Percentiles rank a stretch among this genome's conserved stretches.
Evolutionary conservation across 2,888 invertebrate genomes (phyloP).

Genomic region (Apodemia zela): DNA sequence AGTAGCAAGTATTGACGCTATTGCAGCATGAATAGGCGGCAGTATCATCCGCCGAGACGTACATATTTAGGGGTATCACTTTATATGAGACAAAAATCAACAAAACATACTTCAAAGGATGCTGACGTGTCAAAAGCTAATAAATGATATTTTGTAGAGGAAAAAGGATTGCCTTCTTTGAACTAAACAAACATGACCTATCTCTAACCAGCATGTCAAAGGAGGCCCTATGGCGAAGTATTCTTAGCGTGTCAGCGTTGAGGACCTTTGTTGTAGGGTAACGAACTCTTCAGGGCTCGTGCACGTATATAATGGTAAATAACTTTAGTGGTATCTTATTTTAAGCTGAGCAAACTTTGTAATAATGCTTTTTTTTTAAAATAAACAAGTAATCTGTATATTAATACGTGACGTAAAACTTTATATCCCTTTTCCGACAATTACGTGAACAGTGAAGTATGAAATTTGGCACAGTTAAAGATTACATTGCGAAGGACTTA

Average conservation of each 20-base stretch:
- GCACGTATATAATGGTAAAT: constrained; percentile 18
- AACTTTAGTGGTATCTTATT: background rate
- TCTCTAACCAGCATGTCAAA: constrained; percentile 28
- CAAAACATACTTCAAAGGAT: background rate
- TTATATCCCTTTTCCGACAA: too few relatives aligned
- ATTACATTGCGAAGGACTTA: too few relatives aligned
- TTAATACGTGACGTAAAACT: too few relatives aligned
- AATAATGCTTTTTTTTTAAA: too few relatives aligned
- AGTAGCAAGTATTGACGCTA: too few relatives aligned
- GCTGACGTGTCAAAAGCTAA: constrained; percentile 8
- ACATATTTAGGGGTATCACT: too few relatives aligned
- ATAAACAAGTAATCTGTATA: too few relatives aligned
- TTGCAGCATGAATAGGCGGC: too few relatives aligned
- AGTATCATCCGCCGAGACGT: too few relatives aligned
- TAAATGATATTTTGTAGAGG: constrained; percentile 10
- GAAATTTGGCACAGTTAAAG: too few relatives aligned
- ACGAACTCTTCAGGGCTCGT: constrained; percentile 20
- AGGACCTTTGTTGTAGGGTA: constrained; percentile 20
- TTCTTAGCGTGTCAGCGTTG: constrained; percentile 18
- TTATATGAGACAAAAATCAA: background rate
- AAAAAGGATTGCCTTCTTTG: constrained; percentile 8
- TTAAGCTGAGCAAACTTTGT: background rate
- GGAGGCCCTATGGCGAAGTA: constrained; percentile 21
- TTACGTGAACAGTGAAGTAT: too few relatives aligned
- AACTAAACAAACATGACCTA: constrained; percentile 28